Conservation (phyloP, 2,113 vertebrate genomes). For the Oryzias celebensis region DNA sequence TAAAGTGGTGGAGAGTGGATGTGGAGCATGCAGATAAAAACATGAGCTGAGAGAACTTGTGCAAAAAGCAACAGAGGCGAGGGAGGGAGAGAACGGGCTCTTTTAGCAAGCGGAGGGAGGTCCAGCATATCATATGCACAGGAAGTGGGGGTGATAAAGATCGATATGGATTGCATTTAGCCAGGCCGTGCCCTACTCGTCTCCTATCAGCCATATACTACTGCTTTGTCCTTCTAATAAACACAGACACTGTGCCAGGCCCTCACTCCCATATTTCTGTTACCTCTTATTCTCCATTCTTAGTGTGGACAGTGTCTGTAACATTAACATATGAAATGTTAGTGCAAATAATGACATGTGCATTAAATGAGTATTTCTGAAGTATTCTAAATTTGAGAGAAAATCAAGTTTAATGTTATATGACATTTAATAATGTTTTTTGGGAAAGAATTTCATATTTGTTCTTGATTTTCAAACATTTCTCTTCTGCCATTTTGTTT, state of each 20-base stretch:
- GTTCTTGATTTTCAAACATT: no score
- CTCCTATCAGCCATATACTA: constrained; percentile 46
- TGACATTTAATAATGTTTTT: no score
- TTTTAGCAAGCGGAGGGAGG: constrained; percentile 60
- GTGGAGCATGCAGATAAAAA: neutral
- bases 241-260: constrained; percentile 3
- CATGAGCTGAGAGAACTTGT: constrained; percentile 5
- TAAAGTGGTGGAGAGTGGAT: neutral
- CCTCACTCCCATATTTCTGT: neutral
- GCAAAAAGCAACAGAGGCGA: constrained; percentile 24
- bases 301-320: neutral
- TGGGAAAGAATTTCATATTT: no score
- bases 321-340: neutral
- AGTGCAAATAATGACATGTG: neutral
- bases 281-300: neutral
- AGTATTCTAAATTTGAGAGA: neutral
- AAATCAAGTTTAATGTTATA: no score
- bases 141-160: constrained; percentile 71
- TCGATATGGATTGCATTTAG: constrained; percentile 70
- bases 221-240: constrained; percentile 16
- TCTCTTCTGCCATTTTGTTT: no score
- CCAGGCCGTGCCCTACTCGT: constrained; percentile 43
- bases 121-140: constrained; percentile 66
- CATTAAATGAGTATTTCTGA: neutral
- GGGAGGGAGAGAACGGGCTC: constrained; percentile 27